These are phyloP conservation scores for Drosophila arizonae DNA, from an alignment of 1,140 invertebrate species.

Conservation along the genomic window DNA sequence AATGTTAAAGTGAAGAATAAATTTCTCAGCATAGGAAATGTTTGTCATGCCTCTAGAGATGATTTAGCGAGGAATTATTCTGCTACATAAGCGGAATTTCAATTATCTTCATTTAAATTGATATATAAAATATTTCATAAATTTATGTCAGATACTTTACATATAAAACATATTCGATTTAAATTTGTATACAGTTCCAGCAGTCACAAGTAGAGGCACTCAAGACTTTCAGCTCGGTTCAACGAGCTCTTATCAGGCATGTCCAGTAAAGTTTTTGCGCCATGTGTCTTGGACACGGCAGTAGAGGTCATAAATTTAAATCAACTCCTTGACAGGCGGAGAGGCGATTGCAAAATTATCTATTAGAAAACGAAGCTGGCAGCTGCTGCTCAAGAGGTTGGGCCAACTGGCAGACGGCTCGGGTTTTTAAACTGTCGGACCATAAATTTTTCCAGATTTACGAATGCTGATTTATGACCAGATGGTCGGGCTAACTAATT, in stretches of 20 bases:
- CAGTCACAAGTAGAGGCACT: not conserved
- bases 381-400: slow-evolving; percentile 38
- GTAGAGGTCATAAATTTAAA: slow-evolving; percentile 69
- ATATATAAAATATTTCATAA: not conserved
- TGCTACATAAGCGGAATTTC: no score
- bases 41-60: no score
- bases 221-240: slow-evolving; percentile 3
- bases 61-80: no score
- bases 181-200: not conserved
- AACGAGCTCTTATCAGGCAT: slow-evolving; percentile 22
- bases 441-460: slow-evolving; percentile 16
- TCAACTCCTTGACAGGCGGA: slow-evolving; percentile 62
- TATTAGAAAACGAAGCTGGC: slow-evolving; percentile 26
- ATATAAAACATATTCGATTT: not conserved
- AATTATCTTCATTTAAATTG: not conserved
- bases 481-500: slow-evolving; percentile 51
- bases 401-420: not conserved
- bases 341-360: slow-evolving; percentile 66
- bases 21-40: no score
- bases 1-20: no score
- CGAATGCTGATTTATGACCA: slow-evolving; percentile 29
- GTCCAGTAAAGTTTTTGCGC: slow-evolving; percentile 37
- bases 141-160: not conserved
- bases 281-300: slow-evolving; percentile 60
- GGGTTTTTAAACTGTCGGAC: slow-evolving; percentile 17